phyloP scores from a whole-genome alignment of 2,888 invertebrate species.

The Chymomyza caudatula region DNA sequence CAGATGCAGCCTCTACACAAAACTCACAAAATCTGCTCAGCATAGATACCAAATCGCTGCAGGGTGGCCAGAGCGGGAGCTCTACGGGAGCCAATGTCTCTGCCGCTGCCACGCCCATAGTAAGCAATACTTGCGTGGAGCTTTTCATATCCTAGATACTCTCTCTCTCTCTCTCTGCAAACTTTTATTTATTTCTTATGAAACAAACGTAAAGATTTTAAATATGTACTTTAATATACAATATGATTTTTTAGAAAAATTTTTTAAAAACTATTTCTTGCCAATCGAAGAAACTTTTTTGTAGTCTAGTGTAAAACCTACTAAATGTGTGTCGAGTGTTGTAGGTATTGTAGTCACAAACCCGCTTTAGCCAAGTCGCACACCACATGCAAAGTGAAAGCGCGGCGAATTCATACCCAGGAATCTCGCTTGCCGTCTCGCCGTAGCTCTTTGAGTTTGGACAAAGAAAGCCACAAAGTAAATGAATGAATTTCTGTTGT shows the following conservation, averaged over 20 bases:
- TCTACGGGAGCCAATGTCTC: background rate
- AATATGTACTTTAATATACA: background rate
- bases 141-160: conserved; percentile 63
- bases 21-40: conserved; percentile 3
- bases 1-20: conserved; percentile 6
- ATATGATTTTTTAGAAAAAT: background rate
- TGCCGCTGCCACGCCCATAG: conserved; percentile 44
- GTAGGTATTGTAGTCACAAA: conserved; percentile 9
- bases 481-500: conserved; percentile 24
- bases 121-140: conserved; percentile 71
- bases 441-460: background rate
- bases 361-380: conserved; percentile 36
- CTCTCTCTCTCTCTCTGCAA: conserved; percentile 3
- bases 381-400: conserved; percentile 17
- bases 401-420: conserved; percentile 31
- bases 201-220: background rate
- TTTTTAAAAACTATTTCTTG: conserved; percentile 37
- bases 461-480: too few species aligned
- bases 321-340: background rate
- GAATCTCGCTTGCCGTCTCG: conserved; percentile 45
- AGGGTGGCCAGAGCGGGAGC: background rate
- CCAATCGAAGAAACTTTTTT: conserved; percentile 66
- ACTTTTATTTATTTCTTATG: background rate
- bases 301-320: conserved; percentile 45
- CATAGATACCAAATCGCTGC: background rate